Percentiles rank a stretch among this genome's conserved stretches.
Evolutionary conservation across 2,888 invertebrate species (phyloP).

Genomic region (Drosophila recens): DNA sequence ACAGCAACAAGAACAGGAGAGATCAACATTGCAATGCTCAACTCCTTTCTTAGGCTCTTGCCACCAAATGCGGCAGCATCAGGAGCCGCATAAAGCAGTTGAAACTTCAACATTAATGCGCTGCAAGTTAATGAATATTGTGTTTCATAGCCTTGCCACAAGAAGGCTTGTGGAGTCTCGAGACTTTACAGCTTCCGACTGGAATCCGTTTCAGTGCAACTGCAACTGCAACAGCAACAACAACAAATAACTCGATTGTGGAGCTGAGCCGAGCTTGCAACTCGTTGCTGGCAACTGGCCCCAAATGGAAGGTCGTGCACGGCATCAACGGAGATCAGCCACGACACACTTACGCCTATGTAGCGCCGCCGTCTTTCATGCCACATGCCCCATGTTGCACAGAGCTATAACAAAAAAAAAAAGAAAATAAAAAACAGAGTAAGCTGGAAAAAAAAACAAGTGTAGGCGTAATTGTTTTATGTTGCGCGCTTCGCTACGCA

Average conservation of each 20-base stretch:
- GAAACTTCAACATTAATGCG: slow-evolving; percentile 77
- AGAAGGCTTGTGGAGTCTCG: slow-evolving; percentile 61
- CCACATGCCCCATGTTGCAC: slow-evolving; percentile 18
- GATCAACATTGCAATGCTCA: neutral
- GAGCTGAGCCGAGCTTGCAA: slow-evolving; percentile 4
- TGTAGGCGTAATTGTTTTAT: slow-evolving; percentile 85
- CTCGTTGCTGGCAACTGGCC: slow-evolving; percentile 33
- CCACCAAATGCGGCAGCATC: slow-evolving; percentile 21
- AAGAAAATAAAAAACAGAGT: neutral
- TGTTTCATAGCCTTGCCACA: slow-evolving; percentile 82
- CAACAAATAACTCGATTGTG: neutral
- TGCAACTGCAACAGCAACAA: neutral
- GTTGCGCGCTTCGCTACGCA: slow-evolving; percentile 79
- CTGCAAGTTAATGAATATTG: slow-evolving; percentile 84
- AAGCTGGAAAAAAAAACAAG: slow-evolving; percentile 57
- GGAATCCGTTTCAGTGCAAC: slow-evolving; percentile 73
- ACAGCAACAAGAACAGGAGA: neutral
- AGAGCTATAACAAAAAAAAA: neutral
- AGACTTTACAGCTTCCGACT: slow-evolving; percentile 82
- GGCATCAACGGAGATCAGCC: slow-evolving; percentile 70
- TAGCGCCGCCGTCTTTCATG: slow-evolving; percentile 38
- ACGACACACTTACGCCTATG: slow-evolving; percentile 66
- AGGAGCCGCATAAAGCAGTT: slow-evolving; percentile 45
- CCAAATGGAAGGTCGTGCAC: slow-evolving; percentile 65
- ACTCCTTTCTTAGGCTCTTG: slow-evolving; percentile 10